Percentiles rank a stretch among this genome's conserved stretches.
phyloP scores from a whole-genome alignment of 1,140 invertebrate genomes.

The Pogonomyrmex barbatus region DNA sequence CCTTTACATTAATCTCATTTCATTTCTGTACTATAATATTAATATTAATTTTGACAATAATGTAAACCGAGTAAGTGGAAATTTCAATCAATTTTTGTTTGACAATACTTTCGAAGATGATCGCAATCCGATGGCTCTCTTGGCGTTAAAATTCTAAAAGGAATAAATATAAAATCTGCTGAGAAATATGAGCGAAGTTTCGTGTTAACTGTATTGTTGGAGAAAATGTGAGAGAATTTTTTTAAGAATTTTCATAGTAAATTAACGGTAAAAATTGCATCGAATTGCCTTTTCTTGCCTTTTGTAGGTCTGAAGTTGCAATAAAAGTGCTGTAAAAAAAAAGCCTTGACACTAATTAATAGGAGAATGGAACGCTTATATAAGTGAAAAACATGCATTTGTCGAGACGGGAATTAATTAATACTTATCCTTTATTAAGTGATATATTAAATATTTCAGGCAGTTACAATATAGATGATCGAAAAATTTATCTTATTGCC shows the following conservation, averaged over 20 bases:
- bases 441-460: neutral
- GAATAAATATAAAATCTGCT: neutral
- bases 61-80: neutral
- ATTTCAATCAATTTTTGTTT: neutral
- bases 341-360: constrained; percentile 53
- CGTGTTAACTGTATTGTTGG: neutral
- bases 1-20: neutral
- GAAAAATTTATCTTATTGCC: constrained; percentile 25
- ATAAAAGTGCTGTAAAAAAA: neutral
- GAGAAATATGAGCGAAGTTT: neutral
- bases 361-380: constrained; percentile 22
- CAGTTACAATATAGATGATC: neutral
- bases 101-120: neutral
- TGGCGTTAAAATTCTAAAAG: neutral
- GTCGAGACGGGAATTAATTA: constrained; percentile 24
- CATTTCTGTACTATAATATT: neutral
- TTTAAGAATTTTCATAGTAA: neutral
- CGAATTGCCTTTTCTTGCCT: neutral
- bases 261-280: neutral
- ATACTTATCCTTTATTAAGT: constrained; percentile 7
- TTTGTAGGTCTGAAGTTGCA: constrained; percentile 9
- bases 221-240: neutral
- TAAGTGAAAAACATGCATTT: constrained; percentile 4
- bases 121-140: neutral
- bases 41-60: constrained; percentile 1